phyloP scores from a whole-genome alignment of 2,797 vertebrate genomes.

The Urosaurus nigricauda region DNA sequence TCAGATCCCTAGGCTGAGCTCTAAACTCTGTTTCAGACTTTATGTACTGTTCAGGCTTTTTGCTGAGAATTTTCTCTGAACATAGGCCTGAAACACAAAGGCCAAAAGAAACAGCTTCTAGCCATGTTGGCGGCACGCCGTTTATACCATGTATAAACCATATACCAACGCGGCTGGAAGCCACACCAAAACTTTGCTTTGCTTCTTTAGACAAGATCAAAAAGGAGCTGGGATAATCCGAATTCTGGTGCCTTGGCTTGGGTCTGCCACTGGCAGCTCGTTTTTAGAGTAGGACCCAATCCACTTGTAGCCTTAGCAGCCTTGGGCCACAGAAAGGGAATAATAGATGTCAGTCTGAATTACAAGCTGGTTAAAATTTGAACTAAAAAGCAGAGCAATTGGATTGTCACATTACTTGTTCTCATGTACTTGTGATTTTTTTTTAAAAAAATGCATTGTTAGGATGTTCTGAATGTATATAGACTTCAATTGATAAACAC shows the following conservation, averaged over 20 bases:
- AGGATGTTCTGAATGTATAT: constrained; percentile 73
- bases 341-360: background rate
- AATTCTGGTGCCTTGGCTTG: no score
- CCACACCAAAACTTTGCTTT: no score
- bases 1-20: background rate
- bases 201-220: no score
- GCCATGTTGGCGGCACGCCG: no score
- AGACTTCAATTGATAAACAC: background rate
- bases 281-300: no score
- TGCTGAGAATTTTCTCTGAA: background rate
- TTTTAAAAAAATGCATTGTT: constrained; percentile 71
- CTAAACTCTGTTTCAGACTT: background rate
- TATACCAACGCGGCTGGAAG: no score
- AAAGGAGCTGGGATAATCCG: no score
- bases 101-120: no score
- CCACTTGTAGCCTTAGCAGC: no score
- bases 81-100: background rate
- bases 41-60: background rate
- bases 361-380: background rate
- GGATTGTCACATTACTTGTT: background rate
- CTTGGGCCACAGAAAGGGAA: background rate
- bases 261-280: no score
- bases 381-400: background rate
- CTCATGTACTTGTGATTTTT: no score
- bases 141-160: no score